Base-by-base conservation (phyloP, 2,888 invertebrate genomes). In the Andrena bucephala region DNA sequence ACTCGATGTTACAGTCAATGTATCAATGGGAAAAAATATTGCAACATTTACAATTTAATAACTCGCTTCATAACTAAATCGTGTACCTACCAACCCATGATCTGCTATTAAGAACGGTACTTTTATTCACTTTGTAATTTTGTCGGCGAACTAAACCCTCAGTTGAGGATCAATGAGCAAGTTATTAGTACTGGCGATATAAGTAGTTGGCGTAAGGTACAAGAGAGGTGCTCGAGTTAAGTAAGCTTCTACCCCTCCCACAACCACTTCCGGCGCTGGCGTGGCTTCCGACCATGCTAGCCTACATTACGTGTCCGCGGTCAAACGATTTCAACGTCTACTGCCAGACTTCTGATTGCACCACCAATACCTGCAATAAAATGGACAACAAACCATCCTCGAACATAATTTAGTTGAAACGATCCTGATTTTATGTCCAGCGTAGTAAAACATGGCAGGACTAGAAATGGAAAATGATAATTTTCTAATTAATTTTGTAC, bases 271-370 rank as follows among this genome's bases (percentile, higher is more conserved):
- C 60, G 65, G 42, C 60, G 59, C 80, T 74, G 68, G 54, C 60
- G 69, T 42, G 24, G 60, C 81, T 59, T 78, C 71, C 54, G 62
- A 63, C 36, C 54, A 50, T 27, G 69, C 52, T 50, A 29, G 6
- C 48, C 33, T 20, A 42, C 69, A 72, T 75, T 78, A 69, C 52
- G 65, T 65, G 48, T 29, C 36, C 68, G 48, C 70, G 54, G 77
- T 65, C 69, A 81, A 84, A 85, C 83, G 86, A 89, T 87, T 86
- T 86, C 75, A 78, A 71, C 84, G 85, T 85, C 87, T 83, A 75
- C 74, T 70, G 74, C 6, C 54, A 80, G 69, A 83, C 80, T 84
- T 74, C 80, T 83, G 80, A 80, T 77, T 77, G 63, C 63, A 7
- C 33, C 7, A 33, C 7, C 33, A 33, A 33, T 33, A 36, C 52